Evolutionary conservation across 2,113 vertebrate species (phyloP).

Genomic region (Hipposideros armiger): DNA sequence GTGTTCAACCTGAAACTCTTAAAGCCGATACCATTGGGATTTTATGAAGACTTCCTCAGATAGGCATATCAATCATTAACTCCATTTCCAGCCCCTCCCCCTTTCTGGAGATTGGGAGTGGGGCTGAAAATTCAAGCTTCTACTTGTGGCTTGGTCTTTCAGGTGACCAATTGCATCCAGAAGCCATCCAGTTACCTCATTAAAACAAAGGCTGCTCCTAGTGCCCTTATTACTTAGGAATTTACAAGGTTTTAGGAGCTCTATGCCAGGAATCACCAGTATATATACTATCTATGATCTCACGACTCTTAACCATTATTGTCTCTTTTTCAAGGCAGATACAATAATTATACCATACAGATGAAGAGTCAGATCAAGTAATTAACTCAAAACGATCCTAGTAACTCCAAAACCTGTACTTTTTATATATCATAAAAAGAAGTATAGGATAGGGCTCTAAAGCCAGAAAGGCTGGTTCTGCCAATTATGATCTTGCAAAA

Average conservation of each 20-base stretch:
- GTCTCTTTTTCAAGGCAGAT: neutral
- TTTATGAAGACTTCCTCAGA: neutral
- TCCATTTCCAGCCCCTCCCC: neutral
- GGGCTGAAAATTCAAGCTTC: conserved; percentile 24
- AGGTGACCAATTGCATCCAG: neutral
- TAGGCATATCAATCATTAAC: neutral
- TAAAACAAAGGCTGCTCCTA: neutral
- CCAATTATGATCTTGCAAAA: neutral
- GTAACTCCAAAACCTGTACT: neutral
- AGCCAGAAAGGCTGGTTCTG: neutral
- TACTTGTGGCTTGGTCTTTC: neutral
- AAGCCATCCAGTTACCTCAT: neutral
- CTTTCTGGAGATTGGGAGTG: neutral
- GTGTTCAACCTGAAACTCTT: neutral
- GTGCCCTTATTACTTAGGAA: neutral
- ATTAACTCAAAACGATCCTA: neutral
- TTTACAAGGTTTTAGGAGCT: neutral
- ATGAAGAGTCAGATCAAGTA: neutral
- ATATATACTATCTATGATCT: neutral
- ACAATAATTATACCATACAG: neutral
- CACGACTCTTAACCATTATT: neutral
- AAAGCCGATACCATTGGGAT: neutral
- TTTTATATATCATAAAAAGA: conserved; percentile 22
- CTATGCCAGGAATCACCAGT: neutral
- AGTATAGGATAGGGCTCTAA: neutral